Percentiles rank a stretch among this genome's conserved stretches.
These are phyloP conservation scores for Narcine bancroftii DNA, from an alignment of 2,113 vertebrate genomes.

Conservation along the genomic window DNA sequence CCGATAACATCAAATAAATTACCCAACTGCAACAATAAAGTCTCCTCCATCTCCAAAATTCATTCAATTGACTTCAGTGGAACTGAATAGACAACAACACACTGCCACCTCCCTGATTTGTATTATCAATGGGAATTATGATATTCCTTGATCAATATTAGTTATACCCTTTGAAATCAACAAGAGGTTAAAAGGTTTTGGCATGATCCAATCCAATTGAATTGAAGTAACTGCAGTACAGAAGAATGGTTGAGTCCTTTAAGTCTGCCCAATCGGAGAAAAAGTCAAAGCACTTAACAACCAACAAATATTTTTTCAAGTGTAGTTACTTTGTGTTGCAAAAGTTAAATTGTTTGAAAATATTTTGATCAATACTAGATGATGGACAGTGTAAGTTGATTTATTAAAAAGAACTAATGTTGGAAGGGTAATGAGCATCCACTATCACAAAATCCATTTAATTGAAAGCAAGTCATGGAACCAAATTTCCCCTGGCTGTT, in stretches of 20 bases:
- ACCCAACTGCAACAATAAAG: too few species aligned
- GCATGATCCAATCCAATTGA: neutral
- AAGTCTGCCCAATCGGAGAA: neutral
- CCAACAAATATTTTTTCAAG: too few species aligned
- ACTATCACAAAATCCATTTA: neutral
- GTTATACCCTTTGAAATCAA: neutral
- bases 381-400: neutral
- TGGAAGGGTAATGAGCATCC: neutral
- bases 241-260: neutral
- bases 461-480: neutral
- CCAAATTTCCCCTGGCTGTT: neutral
- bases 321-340: too few species aligned
- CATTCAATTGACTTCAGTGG: too few species aligned
- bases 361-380: neutral
- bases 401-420: neutral
- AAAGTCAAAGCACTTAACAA: too few species aligned
- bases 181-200: neutral
- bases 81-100: too few species aligned
- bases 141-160: neutral
- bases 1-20: too few species aligned
- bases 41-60: too few species aligned
- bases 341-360: neutral
- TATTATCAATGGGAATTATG: too few species aligned
- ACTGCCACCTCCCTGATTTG: too few species aligned
- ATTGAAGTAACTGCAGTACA: neutral